A percentile compares a stretch with the other conserved stretches of the same genome.
Evolutionary conservation across 2,888 invertebrate species (phyloP).

Genomic region (Aphrophora alni): DNA sequence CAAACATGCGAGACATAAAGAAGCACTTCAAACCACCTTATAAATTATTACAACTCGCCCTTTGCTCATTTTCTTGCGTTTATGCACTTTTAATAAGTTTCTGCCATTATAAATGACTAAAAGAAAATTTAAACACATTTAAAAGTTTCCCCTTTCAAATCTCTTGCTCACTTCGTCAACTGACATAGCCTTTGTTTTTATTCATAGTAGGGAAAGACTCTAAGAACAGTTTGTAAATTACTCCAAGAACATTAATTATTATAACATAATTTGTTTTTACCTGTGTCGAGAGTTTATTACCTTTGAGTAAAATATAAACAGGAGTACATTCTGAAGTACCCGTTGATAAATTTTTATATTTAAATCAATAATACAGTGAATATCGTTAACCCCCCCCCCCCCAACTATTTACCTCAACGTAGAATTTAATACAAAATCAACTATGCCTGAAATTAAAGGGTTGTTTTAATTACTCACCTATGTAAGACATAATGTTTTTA

Average conservation of each 20-base stretch:
- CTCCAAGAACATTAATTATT: not conserved
- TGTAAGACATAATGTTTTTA: too few species aligned
- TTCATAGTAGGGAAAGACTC: not conserved
- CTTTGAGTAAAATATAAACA: too few species aligned
- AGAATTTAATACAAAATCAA: too few species aligned
- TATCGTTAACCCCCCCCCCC: too few species aligned
- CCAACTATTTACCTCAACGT: too few species aligned
- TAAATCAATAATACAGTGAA: too few species aligned
- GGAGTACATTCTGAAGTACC: too few species aligned
- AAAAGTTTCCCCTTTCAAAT: not conserved
- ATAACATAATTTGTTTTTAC: not conserved
- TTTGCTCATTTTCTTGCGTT: not conserved
- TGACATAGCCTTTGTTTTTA: not conserved
- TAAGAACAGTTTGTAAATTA: not conserved
- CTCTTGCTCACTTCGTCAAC: not conserved
- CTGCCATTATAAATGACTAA: not conserved
- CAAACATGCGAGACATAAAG: too few species aligned
- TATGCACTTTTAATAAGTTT: not conserved
- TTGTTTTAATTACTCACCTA: too few species aligned
- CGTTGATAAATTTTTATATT: too few species aligned
- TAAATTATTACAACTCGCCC: not conserved
- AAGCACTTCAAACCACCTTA: not conserved
- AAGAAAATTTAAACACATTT: not conserved
- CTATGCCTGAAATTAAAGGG: too few species aligned
- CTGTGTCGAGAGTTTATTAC: too few species aligned